phyloP scores from a whole-genome alignment of 2,888 invertebrate genomes.

The Agrypnus murinus region DNA sequence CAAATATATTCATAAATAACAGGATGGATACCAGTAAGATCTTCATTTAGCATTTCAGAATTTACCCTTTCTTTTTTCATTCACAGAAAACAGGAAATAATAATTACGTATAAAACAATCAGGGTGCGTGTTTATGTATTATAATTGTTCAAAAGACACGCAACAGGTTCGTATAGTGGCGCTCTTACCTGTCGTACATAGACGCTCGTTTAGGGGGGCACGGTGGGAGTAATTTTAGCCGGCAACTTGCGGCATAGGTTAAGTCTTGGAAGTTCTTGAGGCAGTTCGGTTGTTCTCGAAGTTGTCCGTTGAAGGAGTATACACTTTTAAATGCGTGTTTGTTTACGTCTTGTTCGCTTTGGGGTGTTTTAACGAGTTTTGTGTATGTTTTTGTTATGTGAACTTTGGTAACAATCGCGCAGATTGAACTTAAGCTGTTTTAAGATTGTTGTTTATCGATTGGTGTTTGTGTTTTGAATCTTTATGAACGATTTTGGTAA shows the following conservation, averaged over 20 bases:
- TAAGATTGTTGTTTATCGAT: background rate
- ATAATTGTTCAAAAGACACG: conserved; percentile 16
- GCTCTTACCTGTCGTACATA: conserved; percentile 39
- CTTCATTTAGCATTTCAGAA: background rate
- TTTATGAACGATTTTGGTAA: background rate
- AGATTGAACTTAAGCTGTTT: background rate
- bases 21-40: background rate
- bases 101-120: conserved; percentile 4
- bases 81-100: background rate
- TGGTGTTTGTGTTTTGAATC: background rate
- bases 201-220: conserved; percentile 30
- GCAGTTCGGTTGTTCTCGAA: conserved; percentile 34
- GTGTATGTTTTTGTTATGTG: conserved; percentile 4
- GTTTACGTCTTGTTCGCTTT: conserved; percentile 44
- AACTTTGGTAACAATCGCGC: background rate
- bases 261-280: conserved; percentile 43
- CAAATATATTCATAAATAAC: background rate
- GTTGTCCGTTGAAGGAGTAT: conserved; percentile 31
- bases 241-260: conserved; percentile 44
- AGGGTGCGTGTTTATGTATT: conserved; percentile 10
- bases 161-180: conserved; percentile 36
- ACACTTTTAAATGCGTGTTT: conserved; percentile 16
- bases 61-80: background rate
- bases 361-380: conserved; percentile 24
- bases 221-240: conserved; percentile 46